Evolutionary conservation across 2,113 vertebrate species (phyloP).

Genomic region (Sylvicapra grimmia): DNA sequence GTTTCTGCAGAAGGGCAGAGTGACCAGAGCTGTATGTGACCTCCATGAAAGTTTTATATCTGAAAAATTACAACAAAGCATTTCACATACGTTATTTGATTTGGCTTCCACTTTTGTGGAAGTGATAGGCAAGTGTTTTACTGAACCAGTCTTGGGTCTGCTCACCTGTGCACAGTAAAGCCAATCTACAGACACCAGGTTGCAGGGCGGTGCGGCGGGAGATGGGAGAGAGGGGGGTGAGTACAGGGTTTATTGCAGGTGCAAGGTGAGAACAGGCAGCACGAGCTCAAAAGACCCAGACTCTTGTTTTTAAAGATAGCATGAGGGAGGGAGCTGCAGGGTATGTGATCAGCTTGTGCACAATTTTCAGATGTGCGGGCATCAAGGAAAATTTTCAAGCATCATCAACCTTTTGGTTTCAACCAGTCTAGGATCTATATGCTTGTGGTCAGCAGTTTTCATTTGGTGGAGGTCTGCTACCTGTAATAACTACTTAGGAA

Average conservation of each 20-base stretch:
- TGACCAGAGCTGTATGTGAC: neutral
- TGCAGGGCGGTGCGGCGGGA: accelerated
- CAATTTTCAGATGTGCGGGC: neutral
- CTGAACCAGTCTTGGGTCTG: neutral
- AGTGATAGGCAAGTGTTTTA: neutral
- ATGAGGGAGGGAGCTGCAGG: neutral
- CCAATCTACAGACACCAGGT: neutral
- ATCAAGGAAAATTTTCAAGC: neutral
- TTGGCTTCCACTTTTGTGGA: neutral
- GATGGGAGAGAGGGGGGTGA: accelerated
- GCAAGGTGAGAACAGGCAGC: neutral
- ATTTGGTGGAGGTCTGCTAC: neutral
- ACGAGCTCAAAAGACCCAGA: neutral
- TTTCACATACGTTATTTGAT: neutral
- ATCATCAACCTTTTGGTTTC: neutral
- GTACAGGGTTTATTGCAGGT: neutral
- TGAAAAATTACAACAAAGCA: neutral
- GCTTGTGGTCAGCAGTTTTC: neutral
- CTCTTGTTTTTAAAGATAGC: neutral
- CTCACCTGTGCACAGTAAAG: neutral
- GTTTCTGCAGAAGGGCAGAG: too few relatives aligned
- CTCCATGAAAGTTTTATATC: neutral
- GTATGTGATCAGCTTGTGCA: neutral
- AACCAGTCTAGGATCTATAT: neutral
- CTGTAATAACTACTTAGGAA: neutral